These are phyloP conservation scores for Sweltsa coloradensis DNA, from an alignment of 1,140 invertebrate genomes.

Conservation along the genomic window DNA sequence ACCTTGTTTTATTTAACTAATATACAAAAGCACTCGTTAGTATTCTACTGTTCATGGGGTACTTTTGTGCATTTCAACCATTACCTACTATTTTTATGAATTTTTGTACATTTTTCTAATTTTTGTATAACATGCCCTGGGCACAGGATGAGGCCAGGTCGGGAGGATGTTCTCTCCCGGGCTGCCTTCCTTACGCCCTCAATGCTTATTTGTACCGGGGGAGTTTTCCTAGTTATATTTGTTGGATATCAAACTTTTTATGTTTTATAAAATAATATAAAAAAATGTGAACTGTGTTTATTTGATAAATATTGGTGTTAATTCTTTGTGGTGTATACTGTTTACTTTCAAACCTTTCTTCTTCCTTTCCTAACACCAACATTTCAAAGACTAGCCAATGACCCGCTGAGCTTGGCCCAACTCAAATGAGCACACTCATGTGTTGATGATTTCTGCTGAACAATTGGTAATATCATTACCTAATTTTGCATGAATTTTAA, in stretches of 20 bases:
- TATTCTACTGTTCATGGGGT: constrained; percentile 16
- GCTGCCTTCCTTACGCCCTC: constrained; percentile 7
- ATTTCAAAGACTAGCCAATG: too few species aligned
- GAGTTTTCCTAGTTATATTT: constrained; percentile 18
- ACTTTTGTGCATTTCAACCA: constrained; percentile 20
- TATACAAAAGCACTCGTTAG: constrained; percentile 16
- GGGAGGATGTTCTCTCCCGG: constrained; percentile 2
- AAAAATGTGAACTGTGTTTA: constrained; percentile 20
- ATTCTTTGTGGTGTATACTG: constrained; percentile 16
- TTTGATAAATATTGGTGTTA: constrained; percentile 19
- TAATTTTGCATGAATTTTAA: too few species aligned
- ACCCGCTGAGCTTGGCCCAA: too few species aligned
- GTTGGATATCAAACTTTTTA: constrained; percentile 20
- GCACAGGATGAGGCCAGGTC: constrained; percentile 13
- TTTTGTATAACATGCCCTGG: constrained; percentile 16
- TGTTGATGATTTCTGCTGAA: too few species aligned
- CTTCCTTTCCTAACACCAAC: too few species aligned
- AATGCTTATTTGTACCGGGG: constrained; percentile 17
- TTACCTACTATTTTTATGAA: constrained; percentile 19
- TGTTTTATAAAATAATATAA: constrained; percentile 20
- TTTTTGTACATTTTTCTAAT: constrained; percentile 21
- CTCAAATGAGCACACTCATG: too few species aligned
- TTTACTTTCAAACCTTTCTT: constrained; percentile 12
- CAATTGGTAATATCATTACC: too few species aligned
- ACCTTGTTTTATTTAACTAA: neutral